Evolutionary conservation across 2,888 invertebrate species (phyloP), one percentile per base, ranked within the genome.

Genomic region (Baronia brevicornis): DNA sequence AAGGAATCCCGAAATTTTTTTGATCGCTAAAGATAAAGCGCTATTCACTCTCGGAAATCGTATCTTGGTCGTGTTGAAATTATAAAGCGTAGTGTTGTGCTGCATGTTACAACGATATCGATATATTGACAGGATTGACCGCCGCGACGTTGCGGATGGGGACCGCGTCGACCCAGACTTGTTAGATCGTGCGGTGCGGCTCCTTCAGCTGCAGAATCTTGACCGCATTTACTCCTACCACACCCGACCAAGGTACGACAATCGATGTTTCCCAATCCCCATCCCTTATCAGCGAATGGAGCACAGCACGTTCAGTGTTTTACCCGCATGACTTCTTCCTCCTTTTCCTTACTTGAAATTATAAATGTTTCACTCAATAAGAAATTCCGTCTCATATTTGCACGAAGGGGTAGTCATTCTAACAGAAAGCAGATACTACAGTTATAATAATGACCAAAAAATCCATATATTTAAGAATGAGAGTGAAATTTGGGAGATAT

Each of bases 161-260:
- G 77, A 71, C 43, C 68, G 69, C 41, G 71, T 79, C 68, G 78
- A 84, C 61, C 80, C 82, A 52, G 74, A 75, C 68, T 66, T 72
- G 66, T 78, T 85, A 80, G 82, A 84, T 59, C 84, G 85, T 50
- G 86, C 86, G 44, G 72, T 86, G 63, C 74, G 84, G 64, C 82
- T 86, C 47, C 82, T 86, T 38, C 84, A 85, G 62, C 80, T 86
- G 59, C 84, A 86, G 71, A 80, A 80, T 55, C 75, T 86, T 64
- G 86, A 86, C 79, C 82, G 84, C 74, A 71, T 82, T 69, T 86
- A 86, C 79, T 78, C 86, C 73, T 84, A 82, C 74, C 84, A 86
- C 75, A 78, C 80, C 54, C 80, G 86, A 72, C 86, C 86, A 75
- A 86, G 86, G 86, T 86, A 85, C 79, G 80, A 77, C 51, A 62